Conservation (phyloP, 2,797 vertebrate species). For the Babyrousa celebensis region DNA sequence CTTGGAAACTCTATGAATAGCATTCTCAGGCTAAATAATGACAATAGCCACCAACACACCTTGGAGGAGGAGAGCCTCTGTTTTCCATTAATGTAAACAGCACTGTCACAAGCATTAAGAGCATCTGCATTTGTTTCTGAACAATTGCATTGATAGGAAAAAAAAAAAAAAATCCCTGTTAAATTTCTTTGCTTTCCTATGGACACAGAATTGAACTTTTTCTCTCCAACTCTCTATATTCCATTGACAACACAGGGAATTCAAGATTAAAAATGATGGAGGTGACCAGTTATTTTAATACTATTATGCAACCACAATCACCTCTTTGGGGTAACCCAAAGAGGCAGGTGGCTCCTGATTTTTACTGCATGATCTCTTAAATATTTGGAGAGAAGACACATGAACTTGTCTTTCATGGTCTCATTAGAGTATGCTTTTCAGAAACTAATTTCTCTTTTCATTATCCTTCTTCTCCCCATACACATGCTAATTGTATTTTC, state of each 20-base stretch:
- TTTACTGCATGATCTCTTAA: conserved; percentile 59
- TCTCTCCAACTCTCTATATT: conserved; percentile 49
- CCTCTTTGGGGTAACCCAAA: neutral
- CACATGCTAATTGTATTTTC: conserved; percentile 66
- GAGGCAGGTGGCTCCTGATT: neutral
- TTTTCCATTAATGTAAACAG: conserved; percentile 25
- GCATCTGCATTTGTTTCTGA: conserved; percentile 3
- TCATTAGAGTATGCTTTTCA: conserved; percentile 66
- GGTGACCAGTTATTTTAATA: neutral
- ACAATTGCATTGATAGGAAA: conserved; percentile 35
- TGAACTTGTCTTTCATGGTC: conserved; percentile 72
- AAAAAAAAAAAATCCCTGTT: neutral
- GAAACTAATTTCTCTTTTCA: conserved; percentile 76
- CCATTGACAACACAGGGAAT: neutral
- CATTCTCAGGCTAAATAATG: conserved; percentile 39
- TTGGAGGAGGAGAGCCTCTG: conserved; percentile 47
- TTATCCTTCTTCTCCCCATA: conserved; percentile 69
- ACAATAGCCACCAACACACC: neutral
- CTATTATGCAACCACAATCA: conserved; percentile 34
- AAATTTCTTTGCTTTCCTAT: conserved; percentile 58
- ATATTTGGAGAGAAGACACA: conserved; percentile 61
- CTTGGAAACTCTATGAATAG: neutral
- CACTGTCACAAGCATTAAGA: conserved; percentile 31
- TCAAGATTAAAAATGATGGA: conserved; percentile 35
- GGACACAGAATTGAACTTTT: conserved; percentile 63